Evolutionary conservation across 2,113 vertebrate species (phyloP).

Genomic region (Amphilophus citrinellus): DNA sequence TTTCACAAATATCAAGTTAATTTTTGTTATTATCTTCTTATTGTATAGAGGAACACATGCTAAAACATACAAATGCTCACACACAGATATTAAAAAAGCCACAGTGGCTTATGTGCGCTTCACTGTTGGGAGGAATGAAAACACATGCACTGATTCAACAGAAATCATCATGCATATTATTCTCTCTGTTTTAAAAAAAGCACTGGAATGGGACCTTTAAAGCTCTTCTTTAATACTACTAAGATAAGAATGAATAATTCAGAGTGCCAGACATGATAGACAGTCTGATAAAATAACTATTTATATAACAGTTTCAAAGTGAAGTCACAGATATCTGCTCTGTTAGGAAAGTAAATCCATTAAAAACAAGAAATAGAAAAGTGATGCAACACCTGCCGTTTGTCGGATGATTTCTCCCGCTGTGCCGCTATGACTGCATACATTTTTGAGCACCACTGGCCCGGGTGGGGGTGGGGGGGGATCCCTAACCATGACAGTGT

Average conservation of each 20-base stretch:
- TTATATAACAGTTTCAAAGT: constrained; percentile 46
- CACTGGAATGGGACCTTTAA: constrained; percentile 34
- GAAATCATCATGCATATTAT: constrained; percentile 23
- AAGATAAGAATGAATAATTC: constrained; percentile 47
- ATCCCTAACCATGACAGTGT: constrained; percentile 53
- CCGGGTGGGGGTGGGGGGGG: constrained; percentile 45
- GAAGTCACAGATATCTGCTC: constrained; percentile 34
- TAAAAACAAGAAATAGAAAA: constrained; percentile 40
- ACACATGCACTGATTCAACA: not conserved
- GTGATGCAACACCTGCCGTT: constrained; percentile 56
- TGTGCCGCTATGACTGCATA: constrained; percentile 4
- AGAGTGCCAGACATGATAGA: constrained; percentile 21
- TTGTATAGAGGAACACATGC: constrained; percentile 6
- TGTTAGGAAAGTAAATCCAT: constrained; percentile 47
- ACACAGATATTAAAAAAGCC: constrained; percentile 26
- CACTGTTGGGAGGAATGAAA: not conserved
- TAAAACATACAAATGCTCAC: not conserved
- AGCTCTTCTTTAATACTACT: constrained; percentile 18
- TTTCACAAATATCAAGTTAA: constrained; percentile 1
- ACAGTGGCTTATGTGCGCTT: not conserved
- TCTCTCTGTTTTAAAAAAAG: constrained; percentile 20
- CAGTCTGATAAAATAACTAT: constrained; percentile 30
- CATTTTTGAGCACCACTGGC: constrained; percentile 30
- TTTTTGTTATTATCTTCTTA: not conserved
- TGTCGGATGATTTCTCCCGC: constrained; percentile 40